Evolutionary conservation across 1,140 invertebrate genomes (phyloP).

Genomic region (Drosophila novamexicana): DNA sequence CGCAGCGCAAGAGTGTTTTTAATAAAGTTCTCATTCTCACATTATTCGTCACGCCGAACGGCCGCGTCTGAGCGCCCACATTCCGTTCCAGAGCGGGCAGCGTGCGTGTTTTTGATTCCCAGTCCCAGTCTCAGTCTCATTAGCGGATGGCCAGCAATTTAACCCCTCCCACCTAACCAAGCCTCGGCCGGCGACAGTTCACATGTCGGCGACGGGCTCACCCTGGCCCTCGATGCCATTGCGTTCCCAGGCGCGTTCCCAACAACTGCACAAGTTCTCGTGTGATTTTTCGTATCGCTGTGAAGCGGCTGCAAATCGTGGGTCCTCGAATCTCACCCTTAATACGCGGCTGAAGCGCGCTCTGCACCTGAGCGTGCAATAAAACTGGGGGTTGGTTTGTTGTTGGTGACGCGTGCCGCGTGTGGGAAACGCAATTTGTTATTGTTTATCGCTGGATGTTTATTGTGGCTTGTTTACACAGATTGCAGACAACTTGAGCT

Average conservation of each 20-base stretch:
- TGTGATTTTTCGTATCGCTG: conserved; percentile 63
- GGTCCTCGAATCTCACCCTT: conserved; percentile 21
- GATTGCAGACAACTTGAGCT: conserved; percentile 11
- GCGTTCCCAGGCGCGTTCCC: conserved; percentile 47
- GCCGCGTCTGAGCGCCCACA: conserved; percentile 51
- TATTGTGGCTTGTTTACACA: conserved; percentile 56
- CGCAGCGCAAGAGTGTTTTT: conserved; percentile 40
- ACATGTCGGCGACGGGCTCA: conserved; percentile 50
- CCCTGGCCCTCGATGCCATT: conserved; percentile 19
- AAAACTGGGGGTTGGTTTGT: conserved; percentile 48
- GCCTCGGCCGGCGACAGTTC: conserved; percentile 48
- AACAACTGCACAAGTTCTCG: conserved; percentile 70
- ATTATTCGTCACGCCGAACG: conserved; percentile 55
- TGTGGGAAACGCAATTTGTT: conserved; percentile 74
- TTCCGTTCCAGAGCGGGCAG: conserved; percentile 17
- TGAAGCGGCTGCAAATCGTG: conserved; percentile 57
- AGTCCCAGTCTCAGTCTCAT: conserved; percentile 64
- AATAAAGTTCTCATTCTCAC: conserved; percentile 64
- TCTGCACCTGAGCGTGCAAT: conserved; percentile 51
- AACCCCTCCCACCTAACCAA: conserved; percentile 11
- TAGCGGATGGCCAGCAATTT: conserved; percentile 54
- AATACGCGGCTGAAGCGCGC: conserved; percentile 24
- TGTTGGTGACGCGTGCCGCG: conserved; percentile 53
- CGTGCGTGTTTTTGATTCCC: conserved; percentile 35
- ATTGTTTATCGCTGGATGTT: conserved; percentile 45